A percentile compares a stretch with the other conserved stretches of the same genome.
Evolutionary conservation across 2,888 invertebrate genomes (phyloP).

Genomic region (Tiphia femorata): DNA sequence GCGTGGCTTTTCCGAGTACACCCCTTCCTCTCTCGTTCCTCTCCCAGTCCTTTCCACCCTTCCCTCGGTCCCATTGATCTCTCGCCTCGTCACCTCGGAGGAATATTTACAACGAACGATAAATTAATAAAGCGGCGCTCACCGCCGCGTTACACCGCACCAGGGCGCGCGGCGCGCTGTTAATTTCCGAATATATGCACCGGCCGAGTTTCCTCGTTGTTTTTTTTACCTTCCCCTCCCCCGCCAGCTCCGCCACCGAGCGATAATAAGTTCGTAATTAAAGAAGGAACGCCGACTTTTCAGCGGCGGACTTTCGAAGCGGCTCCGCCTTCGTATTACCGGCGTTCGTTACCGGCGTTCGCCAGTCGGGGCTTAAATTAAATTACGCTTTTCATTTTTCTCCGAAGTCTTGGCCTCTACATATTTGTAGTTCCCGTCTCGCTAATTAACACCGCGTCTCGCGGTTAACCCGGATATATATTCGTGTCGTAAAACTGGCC

Average conservation of each 20-base stretch:
- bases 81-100: conserved; percentile 26
- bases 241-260: no score
- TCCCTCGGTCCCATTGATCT: conserved; percentile 31
- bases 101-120: conserved; percentile 59
- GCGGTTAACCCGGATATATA: no score
- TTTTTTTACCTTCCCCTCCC: no score
- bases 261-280: conserved; percentile 61
- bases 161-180: conserved; percentile 42
- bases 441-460: background rate
- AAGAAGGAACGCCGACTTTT: conserved; percentile 45
- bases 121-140: conserved; percentile 64
- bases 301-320: conserved; percentile 28
- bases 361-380: background rate
- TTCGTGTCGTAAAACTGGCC: no score
- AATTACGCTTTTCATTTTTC: background rate
- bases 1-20: background rate
- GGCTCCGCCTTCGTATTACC: background rate
- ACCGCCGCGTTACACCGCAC: conserved; percentile 48
- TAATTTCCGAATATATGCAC: conserved; percentile 49
- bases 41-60: conserved; percentile 10
- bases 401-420: background rate
- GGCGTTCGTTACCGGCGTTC: background rate
- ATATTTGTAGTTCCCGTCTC: background rate
- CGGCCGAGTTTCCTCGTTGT: conserved; percentile 30
- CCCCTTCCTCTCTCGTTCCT: conserved; percentile 11